Percentiles rank a stretch among this genome's conserved stretches.
phyloP scores from a whole-genome alignment of 2,113 vertebrate species.

The Gnathochromis pfefferi region DNA sequence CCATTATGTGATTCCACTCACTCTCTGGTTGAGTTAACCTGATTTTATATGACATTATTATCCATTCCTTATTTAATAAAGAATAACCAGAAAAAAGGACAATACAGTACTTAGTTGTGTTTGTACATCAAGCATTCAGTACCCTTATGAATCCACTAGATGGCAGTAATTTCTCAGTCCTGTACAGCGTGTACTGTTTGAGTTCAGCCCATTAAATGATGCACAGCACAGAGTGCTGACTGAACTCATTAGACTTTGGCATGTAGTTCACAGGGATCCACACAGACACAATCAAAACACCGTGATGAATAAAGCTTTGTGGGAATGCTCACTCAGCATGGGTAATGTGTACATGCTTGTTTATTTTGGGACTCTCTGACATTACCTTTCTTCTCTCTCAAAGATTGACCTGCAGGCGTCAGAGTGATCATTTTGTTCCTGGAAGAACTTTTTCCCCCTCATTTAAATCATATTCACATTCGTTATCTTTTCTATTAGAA shows the following conservation, averaged over 20 bases:
- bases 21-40: background rate
- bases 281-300: background rate
- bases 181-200: background rate
- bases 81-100: background rate
- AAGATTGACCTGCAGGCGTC: background rate
- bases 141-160: constrained; percentile 10
- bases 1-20: background rate
- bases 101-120: background rate
- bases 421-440: background rate
- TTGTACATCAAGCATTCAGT: background rate
- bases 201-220: background rate
- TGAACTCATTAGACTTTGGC: constrained; percentile 28
- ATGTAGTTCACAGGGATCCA: background rate
- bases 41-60: background rate
- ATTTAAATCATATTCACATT: background rate
- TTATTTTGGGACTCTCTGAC: background rate
- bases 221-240: background rate
- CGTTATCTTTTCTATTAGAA: background rate
- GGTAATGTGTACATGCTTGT: background rate
- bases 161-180: background rate
- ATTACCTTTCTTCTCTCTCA: background rate
- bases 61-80: background rate
- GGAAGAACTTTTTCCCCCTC: background rate
- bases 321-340: background rate
- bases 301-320: background rate